Evolutionary conservation across 2,113 vertebrate genomes (phyloP), one percentile per base, ranked within the genome.

Genomic region (Budorcas taxicolor): DNA sequence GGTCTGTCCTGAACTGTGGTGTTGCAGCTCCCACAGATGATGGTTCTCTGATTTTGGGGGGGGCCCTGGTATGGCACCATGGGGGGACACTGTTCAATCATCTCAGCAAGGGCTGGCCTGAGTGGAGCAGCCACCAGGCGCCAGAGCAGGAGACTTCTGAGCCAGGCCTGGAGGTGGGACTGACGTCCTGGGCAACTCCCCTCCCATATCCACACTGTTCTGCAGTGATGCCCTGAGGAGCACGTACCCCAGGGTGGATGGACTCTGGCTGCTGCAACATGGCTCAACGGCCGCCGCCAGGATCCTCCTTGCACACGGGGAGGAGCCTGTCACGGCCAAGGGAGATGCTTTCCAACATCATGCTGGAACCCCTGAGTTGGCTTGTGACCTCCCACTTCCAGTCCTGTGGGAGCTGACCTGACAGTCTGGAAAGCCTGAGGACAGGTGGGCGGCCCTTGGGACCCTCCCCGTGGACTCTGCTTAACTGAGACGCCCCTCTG

Each of bases 111-210:
- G 11, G n/a, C 0, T 1, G 64, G 3, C 52, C 86, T 12, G 10
- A 76, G 52, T 3, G n/a, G n/a, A 58, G 4, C 4, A 2, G 36
- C 52, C 5, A 21, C 14, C 9, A 21, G 94, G 25, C 16, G 12
- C 45, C 82, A 64, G 52, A 33, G n/a, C 19, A 5, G 19, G 45
- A 74, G 57, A 7, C 13, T 47, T 21, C 52, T 1, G 23, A 78
- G 81, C 36, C 0, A 0, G 31, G 6, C 3, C 50, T 33, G 36
- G 16, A 78, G 50, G 33, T 0, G 1, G 36, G 8, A 5, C 50
- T 40, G 45, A 36, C 0, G 1, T 50, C 36, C 36, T 11, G 3
- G 80, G 47, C 27, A 11, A 7, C 16, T 17, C 25, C 55, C 29
- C 43, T n/a, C 4, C 47, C 1, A 1, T 1, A 40, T 13, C 33